These are phyloP conservation scores for Melospiza georgiana DNA, from an alignment of 2,113 vertebrate genomes.

Conservation along the genomic window DNA sequence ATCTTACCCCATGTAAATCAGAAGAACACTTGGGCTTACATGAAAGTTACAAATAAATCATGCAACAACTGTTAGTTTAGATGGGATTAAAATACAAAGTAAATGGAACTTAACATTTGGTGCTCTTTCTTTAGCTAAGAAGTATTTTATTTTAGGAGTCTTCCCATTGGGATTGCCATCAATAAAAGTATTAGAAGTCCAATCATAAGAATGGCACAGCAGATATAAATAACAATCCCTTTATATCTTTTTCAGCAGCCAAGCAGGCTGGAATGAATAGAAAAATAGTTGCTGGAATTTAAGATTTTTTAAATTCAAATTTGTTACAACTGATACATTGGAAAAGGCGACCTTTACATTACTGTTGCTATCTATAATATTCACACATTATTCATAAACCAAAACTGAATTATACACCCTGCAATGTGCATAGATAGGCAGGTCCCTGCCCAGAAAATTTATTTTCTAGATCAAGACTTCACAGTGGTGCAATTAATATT, in stretches of 20 bases:
- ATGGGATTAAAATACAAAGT: not conserved
- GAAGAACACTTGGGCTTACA: not conserved
- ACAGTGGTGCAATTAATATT: not conserved
- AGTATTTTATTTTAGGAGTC: not conserved
- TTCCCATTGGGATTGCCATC: not conserved
- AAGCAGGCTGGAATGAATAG: not conserved
- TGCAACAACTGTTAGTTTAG: not conserved
- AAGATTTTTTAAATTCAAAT: not conserved
- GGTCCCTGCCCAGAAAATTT: not conserved
- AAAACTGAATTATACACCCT: not conserved
- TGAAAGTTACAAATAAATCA: not conserved
- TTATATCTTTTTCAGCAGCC: not conserved
- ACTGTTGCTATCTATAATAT: not conserved
- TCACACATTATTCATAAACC: not conserved
- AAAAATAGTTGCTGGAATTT: not conserved
- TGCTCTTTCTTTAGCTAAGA: not conserved
- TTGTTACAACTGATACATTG: not conserved
- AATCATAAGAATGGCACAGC: not conserved
- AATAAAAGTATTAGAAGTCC: not conserved
- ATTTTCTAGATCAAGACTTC: not conserved
- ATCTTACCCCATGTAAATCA: not conserved
- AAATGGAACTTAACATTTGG: not conserved
- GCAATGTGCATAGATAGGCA: not conserved
- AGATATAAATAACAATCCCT: not conserved
- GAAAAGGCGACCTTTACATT: not conserved